A percentile compares a stretch with the other conserved stretches of the same genome.
Evolutionary conservation across 35 echinoderm and acorn worm species (phyloP).

Genomic region (Lytechinus variegatus): DNA sequence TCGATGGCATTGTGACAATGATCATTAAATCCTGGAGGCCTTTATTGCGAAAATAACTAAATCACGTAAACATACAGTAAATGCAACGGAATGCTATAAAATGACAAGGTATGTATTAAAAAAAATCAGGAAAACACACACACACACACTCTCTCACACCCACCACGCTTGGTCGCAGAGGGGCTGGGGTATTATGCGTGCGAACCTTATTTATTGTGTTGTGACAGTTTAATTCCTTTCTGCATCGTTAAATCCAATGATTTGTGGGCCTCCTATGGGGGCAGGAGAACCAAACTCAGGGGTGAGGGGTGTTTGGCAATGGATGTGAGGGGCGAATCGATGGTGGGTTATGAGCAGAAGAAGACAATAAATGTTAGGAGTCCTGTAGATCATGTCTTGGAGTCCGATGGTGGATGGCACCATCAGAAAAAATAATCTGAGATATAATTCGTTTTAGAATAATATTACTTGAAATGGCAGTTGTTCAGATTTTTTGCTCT

Average conservation of each 20-base stretch:
- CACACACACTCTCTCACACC: background rate
- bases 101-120: background rate
- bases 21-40: too few relatives aligned
- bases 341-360: background rate
- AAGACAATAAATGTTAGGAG: background rate
- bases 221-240: slow-evolving; percentile 48
- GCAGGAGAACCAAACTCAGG: background rate
- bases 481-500: too few relatives aligned
- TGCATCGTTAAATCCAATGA: slow-evolving; percentile 29
- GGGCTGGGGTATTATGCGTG: background rate
- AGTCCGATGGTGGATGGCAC: too few relatives aligned
- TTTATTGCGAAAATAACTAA: background rate
- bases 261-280: slow-evolving; percentile 30
- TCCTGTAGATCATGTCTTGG: too few relatives aligned
- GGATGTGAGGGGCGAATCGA: background rate
- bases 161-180: background rate
- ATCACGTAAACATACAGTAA: background rate
- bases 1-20: too few relatives aligned
- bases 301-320: background rate
- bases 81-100: background rate
- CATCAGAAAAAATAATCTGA: too few relatives aligned
- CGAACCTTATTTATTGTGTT: slow-evolving; percentile 45
- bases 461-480: too few relatives aligned
- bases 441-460: too few relatives aligned
- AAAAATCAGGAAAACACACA: background rate